Evolutionary conservation across 2,113 vertebrate genomes (phyloP).

Genomic region (Nannospalax galili): DNA sequence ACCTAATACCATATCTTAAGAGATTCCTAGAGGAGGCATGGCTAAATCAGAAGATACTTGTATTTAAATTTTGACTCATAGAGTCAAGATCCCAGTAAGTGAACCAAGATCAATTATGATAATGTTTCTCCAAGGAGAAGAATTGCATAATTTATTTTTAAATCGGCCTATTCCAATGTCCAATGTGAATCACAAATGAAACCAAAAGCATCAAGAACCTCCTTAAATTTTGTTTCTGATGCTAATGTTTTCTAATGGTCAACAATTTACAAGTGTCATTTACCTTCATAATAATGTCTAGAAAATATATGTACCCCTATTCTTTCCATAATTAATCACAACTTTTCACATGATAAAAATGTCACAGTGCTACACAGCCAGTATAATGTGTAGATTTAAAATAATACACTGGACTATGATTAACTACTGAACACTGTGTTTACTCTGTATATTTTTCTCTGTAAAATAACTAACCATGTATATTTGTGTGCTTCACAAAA

Average conservation of each 20-base stretch:
- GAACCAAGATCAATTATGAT: background rate
- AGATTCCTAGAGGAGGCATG: background rate
- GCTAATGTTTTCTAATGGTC: background rate
- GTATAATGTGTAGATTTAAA: background rate
- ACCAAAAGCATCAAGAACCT: conserved; percentile 26
- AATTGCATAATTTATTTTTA: background rate
- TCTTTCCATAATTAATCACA: conserved; percentile 31
- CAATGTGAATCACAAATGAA: background rate
- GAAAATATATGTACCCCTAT: background rate
- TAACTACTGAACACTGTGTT: background rate
- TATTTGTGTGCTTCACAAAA: conserved; percentile 30
- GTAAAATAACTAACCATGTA: background rate
- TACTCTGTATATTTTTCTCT: conserved; percentile 29
- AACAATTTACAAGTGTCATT: background rate
- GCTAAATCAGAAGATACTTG: background rate
- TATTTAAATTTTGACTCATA: background rate
- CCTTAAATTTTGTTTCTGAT: background rate
- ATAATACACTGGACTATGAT: background rate
- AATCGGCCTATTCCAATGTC: background rate
- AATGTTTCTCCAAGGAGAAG: background rate
- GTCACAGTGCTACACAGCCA: background rate
- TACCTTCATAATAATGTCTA: conserved; percentile 18
- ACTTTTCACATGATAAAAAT: background rate
- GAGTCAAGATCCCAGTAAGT: background rate
- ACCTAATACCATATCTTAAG: background rate